Evolutionary conservation across 2,888 invertebrate genomes (phyloP).

Genomic region (Balanococcus diminutus): DNA sequence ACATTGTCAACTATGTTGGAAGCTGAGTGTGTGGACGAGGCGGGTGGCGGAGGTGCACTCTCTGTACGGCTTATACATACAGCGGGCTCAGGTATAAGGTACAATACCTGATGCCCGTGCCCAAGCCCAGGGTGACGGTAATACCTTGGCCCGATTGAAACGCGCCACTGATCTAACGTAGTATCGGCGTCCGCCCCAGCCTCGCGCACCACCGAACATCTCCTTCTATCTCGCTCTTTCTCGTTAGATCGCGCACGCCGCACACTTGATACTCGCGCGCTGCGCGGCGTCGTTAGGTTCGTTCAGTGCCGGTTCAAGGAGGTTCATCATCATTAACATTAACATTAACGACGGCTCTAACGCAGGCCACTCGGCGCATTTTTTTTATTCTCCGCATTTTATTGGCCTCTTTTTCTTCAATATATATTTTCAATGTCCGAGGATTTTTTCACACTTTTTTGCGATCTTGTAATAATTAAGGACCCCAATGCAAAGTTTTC

Average conservation of each 20-base stretch:
- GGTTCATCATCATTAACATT: conserved; percentile 55
- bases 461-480: no score
- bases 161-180: conserved; percentile 54
- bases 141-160: conserved; percentile 55
- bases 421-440: not conserved
- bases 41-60: not conserved
- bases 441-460: no score
- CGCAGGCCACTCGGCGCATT: conserved; percentile 16
- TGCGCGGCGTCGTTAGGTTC: not conserved
- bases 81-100: conserved; percentile 1
- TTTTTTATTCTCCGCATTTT: not conserved
- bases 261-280: not conserved
- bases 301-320: conserved; percentile 46
- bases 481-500: no score
- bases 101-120: conserved; percentile 47
- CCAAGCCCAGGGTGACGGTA: conserved; percentile 54
- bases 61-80: no score
- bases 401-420: not conserved
- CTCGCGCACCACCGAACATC: not conserved
- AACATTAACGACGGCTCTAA: conserved; percentile 51
- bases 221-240: not conserved
- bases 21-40: not conserved
- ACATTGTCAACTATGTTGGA: conserved; percentile 7
- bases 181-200: conserved; percentile 16
- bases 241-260: not conserved